Evolutionary conservation across 2,888 invertebrate genomes (phyloP), one percentile per base, ranked within the genome.

Genomic region (Petrophora chlorosata): DNA sequence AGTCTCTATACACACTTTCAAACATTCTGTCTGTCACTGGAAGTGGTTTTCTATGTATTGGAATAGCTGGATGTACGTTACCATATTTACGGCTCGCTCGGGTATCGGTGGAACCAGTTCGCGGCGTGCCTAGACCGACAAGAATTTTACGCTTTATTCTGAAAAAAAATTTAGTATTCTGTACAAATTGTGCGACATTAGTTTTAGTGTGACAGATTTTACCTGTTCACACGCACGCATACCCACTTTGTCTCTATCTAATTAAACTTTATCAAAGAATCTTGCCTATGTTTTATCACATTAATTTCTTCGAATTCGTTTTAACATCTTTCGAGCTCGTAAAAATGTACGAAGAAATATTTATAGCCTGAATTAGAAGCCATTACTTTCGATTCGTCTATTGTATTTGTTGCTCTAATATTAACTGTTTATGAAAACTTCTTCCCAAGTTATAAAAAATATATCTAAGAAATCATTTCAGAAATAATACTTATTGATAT

Each of bases 21-120:
- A 73, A 73, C 67, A 69, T 60, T 64, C 58, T 43, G 70, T 70
- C 73, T 73, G 70, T 67, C 61, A 59, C 53, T 64, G 42, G 50
- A 55, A 77, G 73, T 76, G 67, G 73, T 69, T 79, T 77, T 75
- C 76, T 73, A 61, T 76, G 76, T 81, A 65, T 61, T 66, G 56
- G 61, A 67, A 65, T 64, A 63, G 59, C 56, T 64, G 52, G 55
- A 58, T 61, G 47, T 44, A 25, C 45, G 30, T 40, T 51, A 45
- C 58, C 56, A 41, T 59, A 63, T 64, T 65, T 63, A 62, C 63
- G 57, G 54, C 52, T 55, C 50, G 41, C 45, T 43, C 52, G 44
- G 51, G 54, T 61, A 57, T 60, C 54, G 47, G 49, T 19, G 40
- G 53, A 71, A 77, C 72, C 70, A 61, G 71, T 72, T 68, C 59